Base-by-base conservation (phyloP, 1,140 invertebrate species). In the Atta colombica region DNA sequence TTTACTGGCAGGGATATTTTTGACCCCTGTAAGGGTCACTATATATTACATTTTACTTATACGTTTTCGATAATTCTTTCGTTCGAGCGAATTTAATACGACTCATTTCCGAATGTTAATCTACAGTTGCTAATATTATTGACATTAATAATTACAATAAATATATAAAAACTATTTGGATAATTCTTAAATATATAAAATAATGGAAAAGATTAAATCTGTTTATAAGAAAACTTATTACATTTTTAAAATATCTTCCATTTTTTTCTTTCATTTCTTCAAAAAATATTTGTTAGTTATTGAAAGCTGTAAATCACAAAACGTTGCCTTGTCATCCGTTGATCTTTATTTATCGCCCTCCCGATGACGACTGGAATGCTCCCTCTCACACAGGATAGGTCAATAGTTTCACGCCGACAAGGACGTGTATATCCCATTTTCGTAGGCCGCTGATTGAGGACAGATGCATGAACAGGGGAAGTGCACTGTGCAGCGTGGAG, bases 361-460 rank as follows among this genome's bases (percentile, higher is more conserved):
- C 18, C 31, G 77, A 7, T n/a, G 63, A 53, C 25, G 45, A 84
- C 51, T 39, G n/a, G 31, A 58, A 81, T 65, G 7, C 28, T 78
- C 18, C 75, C 77, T 49, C 66, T n/a, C 49, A 12, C 58, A 45
- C 25, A 51, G 21, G 25, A 0, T 5, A n/a, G 88, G 91, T 86
- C 92, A 94, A 95, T 95, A 94, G 88, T 94, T 94, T 93, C 91
- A 53, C 91, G 66, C 86, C 85, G 55, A 77, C n/a, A 39, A 53
- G 77, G 60, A 89, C 87, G 92, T 91, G 88, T 93, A 92, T 93
- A 94, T 93, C 92, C 91, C 93, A 95, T 95, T 95, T 95, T 95
- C 92, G 92, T 93, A 88, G 93, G 90, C 88, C 91, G 93, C 88
- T 95, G 94, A 95, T 95, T 95, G 95, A 92, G 94, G 94, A 95